Conservation (phyloP, 2,113 vertebrate genomes). For the Chaenogobius annularis region DNA sequence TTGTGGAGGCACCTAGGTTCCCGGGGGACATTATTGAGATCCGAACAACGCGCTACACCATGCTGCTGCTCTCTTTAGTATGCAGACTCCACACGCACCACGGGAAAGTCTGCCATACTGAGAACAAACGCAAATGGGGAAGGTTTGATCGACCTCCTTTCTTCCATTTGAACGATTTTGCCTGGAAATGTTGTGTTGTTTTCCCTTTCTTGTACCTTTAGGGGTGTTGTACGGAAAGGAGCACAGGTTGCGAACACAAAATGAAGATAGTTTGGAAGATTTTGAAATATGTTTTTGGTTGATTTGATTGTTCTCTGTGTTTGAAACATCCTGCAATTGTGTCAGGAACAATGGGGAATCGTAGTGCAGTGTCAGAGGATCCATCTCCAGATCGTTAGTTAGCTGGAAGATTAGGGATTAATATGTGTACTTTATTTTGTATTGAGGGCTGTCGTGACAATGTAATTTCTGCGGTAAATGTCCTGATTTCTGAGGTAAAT, state of each 20-base stretch:
- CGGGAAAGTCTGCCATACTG: constrained; percentile 48
- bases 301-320: neutral
- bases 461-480: no score
- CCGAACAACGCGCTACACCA: constrained; percentile 48
- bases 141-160: constrained; percentile 53
- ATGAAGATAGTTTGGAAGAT: neutral
- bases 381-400: neutral
- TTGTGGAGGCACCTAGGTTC: constrained; percentile 53
- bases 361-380: neutral
- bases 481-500: no score
- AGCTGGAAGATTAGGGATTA: no score
- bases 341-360: neutral
- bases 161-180: constrained; percentile 42
- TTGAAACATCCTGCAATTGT: neutral
- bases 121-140: constrained; percentile 60
- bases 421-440: no score
- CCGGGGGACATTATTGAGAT: constrained; percentile 67
- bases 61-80: constrained; percentile 58
- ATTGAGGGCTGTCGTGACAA: no score
- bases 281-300: neutral
- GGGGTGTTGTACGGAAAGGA: constrained; percentile 35
- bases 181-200: constrained; percentile 39
- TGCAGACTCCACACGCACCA: constrained; percentile 55
- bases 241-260: neutral
- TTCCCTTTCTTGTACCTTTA: constrained; percentile 13